phyloP scores from a whole-genome alignment of 53 echinoderm and acorn worm species.

The Luidia sarsii region DNA sequence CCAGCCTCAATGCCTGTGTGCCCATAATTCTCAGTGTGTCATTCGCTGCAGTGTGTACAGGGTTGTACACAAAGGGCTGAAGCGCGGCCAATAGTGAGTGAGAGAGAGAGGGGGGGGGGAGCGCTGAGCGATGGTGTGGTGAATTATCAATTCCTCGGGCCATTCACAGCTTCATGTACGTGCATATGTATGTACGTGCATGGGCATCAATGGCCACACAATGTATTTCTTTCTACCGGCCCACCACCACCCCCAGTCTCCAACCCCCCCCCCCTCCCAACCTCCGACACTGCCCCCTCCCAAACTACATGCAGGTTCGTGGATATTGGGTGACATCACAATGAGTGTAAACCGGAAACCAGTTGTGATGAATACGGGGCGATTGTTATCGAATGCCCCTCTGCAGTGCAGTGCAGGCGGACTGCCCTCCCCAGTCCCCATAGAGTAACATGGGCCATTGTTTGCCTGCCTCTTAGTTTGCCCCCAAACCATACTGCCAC shows the following conservation, averaged over 20 bases:
- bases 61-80: slow-evolving; percentile 31
- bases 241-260: too few species aligned
- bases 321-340: slow-evolving; percentile 31
- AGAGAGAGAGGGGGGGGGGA: not conserved
- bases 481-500: too few species aligned
- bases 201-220: too few species aligned
- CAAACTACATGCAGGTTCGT: not conserved
- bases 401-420: too few species aligned
- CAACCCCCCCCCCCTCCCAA: not conserved
- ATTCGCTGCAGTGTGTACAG: not conserved
- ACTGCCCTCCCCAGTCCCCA: too few species aligned
- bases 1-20: not conserved
- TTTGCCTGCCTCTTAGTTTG: too few species aligned
- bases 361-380: not conserved
- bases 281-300: not conserved
- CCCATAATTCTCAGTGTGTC: not conserved
- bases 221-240: too few species aligned
- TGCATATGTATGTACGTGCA: too few species aligned
- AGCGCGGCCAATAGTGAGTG: too few species aligned
- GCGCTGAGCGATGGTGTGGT: not conserved
- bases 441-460: too few species aligned
- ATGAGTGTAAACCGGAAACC: slow-evolving; percentile 14
- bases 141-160: slow-evolving; percentile 5
- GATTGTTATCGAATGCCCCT: not conserved
- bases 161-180: too few species aligned